Conservation (phyloP, 2,888 invertebrate species). For the Agrilus cyanescens region DNA sequence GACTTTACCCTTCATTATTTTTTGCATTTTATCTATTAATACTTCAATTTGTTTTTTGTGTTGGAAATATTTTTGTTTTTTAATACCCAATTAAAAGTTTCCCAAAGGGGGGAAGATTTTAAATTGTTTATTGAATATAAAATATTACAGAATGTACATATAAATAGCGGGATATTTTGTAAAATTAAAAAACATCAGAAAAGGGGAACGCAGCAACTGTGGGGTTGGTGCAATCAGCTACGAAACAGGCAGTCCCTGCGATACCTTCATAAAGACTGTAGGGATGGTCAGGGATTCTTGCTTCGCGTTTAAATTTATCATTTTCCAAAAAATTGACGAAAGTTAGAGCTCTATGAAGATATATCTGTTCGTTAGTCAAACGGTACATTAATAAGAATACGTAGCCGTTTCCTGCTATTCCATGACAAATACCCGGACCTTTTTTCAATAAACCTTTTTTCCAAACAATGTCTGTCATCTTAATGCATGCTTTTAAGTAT, state of each 20-base stretch:
- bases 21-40: too few relatives aligned
- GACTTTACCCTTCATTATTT: too few relatives aligned
- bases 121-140: too few relatives aligned
- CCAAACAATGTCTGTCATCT: conserved; percentile 71
- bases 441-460: conserved; percentile 68
- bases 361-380: conserved; percentile 56
- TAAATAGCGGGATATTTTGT: too few relatives aligned
- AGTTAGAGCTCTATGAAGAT: conserved; percentile 60
- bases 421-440: conserved; percentile 86
- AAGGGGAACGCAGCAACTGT: conserved; percentile 71
- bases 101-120: too few relatives aligned
- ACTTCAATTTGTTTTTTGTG: too few relatives aligned
- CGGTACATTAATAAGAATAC: conserved; percentile 66
- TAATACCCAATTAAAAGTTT: too few relatives aligned
- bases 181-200: conserved; percentile 51
- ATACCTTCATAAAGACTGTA: conserved; percentile 78
- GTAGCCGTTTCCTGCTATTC: conserved; percentile 73
- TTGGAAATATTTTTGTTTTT: too few relatives aligned
- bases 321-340: conserved; percentile 66
- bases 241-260: conserved; percentile 74
- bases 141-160: too few relatives aligned
- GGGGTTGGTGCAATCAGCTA: conserved; percentile 64
- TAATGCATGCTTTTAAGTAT: conserved; percentile 55
- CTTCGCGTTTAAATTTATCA: conserved; percentile 51
- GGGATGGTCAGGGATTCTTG: conserved; percentile 69